Evolutionary conservation across 2,888 invertebrate genomes (phyloP).

Genomic region (Eubasilissa splendida): DNA sequence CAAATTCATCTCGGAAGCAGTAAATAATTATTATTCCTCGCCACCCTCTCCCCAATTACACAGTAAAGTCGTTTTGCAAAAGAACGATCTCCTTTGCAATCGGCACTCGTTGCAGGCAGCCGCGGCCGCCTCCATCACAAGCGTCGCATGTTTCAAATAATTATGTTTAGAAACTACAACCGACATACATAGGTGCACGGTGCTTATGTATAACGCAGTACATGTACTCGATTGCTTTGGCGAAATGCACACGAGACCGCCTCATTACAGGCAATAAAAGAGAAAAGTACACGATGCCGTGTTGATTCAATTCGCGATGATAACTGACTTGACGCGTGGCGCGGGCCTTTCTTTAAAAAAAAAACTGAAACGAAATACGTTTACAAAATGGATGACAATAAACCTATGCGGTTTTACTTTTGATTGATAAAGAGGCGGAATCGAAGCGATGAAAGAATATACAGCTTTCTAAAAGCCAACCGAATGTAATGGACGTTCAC

Average conservation of each 20-base stretch:
- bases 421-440: neutral
- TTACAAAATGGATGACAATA: no score
- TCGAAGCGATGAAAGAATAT: neutral
- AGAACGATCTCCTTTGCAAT: no score
- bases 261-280: constrained; percentile 1
- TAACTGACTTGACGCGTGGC: neutral
- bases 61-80: no score
- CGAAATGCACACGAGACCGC: neutral
- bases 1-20: no score
- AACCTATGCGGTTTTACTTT: neutral
- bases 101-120: no score
- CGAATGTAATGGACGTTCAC: neutral
- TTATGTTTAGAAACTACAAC: neutral
- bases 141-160: neutral
- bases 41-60: no score
- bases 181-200: neutral
- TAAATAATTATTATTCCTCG: no score
- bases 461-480: constrained; percentile 19
- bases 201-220: neutral
- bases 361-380: no score
- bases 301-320: no score
- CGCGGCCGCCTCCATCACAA: no score
- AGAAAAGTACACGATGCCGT: neutral
- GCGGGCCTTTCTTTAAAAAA: neutral
- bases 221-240: neutral